A percentile compares a stretch with the other conserved stretches of the same genome.
These are phyloP conservation scores for Mya arenaria DNA, from an alignment of 1,140 invertebrate genomes.

Conservation along the genomic window DNA sequence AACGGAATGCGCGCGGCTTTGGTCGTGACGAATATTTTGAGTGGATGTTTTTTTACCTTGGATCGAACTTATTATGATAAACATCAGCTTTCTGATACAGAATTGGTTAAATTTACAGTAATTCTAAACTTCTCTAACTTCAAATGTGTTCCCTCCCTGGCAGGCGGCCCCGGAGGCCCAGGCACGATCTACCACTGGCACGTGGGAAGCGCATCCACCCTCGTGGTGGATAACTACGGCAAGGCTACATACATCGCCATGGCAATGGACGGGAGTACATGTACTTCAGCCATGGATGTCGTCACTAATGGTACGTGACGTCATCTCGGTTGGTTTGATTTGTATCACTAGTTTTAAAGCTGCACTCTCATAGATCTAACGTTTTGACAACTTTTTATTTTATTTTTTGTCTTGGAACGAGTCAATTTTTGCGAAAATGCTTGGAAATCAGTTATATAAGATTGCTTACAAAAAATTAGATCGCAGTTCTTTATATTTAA, in stretches of 20 bases:
- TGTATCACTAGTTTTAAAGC: too few relatives aligned
- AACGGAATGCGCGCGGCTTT: too few relatives aligned
- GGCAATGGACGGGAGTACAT: background rate
- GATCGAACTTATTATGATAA: background rate
- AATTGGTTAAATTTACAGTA: background rate
- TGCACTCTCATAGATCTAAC: too few relatives aligned
- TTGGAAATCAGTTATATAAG: too few relatives aligned
- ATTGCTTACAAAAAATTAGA: too few relatives aligned
- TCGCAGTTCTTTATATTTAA: too few relatives aligned
- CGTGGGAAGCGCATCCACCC: background rate
- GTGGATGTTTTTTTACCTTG: background rate
- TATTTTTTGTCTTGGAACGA: too few relatives aligned
- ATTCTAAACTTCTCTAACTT: background rate
- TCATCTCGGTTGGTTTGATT: too few relatives aligned
- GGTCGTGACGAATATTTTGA: background rate
- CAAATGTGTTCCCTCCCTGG: background rate
- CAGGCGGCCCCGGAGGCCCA: constrained; percentile 42
- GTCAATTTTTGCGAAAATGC: too few relatives aligned
- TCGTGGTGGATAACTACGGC: constrained; percentile 42
- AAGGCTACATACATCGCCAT: constrained; percentile 24
- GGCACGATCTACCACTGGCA: constrained; percentile 38
- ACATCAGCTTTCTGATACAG: background rate
- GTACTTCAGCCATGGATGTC: constrained; percentile 4
- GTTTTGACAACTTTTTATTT: too few relatives aligned
- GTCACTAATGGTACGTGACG: too few relatives aligned